Conservation (phyloP, 2,113 vertebrate species). For the Ageneiosus marmoratus region DNA sequence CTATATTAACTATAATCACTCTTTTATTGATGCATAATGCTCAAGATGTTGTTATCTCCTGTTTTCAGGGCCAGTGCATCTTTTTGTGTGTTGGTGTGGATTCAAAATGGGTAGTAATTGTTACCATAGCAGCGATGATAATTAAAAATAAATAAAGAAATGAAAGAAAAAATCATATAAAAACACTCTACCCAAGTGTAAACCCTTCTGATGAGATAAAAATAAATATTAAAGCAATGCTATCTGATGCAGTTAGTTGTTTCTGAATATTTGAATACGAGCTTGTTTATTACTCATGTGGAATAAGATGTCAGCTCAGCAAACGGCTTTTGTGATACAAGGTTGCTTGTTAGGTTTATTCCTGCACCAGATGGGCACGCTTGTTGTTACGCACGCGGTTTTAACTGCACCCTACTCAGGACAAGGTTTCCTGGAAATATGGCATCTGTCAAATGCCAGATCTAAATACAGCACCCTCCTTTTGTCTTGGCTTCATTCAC, state of each 20-base stretch:
- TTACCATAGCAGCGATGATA: conserved; percentile 20
- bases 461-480: conserved; percentile 56
- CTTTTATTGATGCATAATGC: conserved; percentile 25
- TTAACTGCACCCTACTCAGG: conserved; percentile 59
- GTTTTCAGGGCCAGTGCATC: conserved; percentile 13
- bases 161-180: background rate
- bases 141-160: background rate
- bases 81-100: background rate
- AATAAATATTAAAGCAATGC: background rate
- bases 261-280: background rate
- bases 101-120: conserved; percentile 6
- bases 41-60: conserved; percentile 21
- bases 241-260: background rate
- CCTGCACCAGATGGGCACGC: conserved; percentile 52
- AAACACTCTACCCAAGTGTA: background rate
- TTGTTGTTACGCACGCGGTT: conserved; percentile 56
- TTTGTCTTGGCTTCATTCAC: conserved; percentile 63
- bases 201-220: background rate
- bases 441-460: conserved; percentile 63
- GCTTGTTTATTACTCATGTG: background rate
- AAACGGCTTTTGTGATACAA: conserved; percentile 40
- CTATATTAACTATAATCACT: conserved; percentile 12
- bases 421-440: conserved; percentile 60
- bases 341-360: conserved; percentile 43
- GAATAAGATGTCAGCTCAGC: conserved; percentile 32